Base-by-base conservation (phyloP, 2,113 vertebrate species). In the Hylia prasina region DNA sequence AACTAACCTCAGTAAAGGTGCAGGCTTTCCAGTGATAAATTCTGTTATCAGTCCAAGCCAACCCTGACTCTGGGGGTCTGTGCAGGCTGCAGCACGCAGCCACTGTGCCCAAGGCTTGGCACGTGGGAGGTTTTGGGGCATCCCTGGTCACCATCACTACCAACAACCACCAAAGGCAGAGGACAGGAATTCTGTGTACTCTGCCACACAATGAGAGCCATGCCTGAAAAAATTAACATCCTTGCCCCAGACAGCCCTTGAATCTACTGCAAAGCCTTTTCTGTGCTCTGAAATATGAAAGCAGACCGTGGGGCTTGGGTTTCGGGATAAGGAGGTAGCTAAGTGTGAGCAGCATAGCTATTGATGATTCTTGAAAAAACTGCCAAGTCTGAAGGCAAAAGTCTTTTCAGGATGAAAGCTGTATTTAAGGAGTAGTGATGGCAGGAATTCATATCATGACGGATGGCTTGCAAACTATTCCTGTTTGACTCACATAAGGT, bases 61-160 rank as follows among this genome's bases (percentile, higher is more conserved):
- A 1, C 5, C 10, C 51, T 2, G 1, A 13, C 8, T 7, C 9
- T 0, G 0, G 76, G 2, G 3, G 15, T 35, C 28, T 0, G 3
- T 0, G 0, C 47, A 35, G 79, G 39, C 48, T 84, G 65, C 54
- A 35, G 72, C 15, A n/a, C 0, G 1, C 3, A 3, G 60, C 15
- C 56, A 33, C 18, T 42, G 3, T 2, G n/a, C 21, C 50, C 57
- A 42, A 1, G 6, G 68, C 47, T 9, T 20, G 12, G 71, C 20
- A 23, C 0, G 0, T 2, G 0, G 13, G 35, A 42, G 40, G 7
- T 12, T 23, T 27, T 25, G 40, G 31, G 30, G 64, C 54, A 47
- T 15, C 31, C 31, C 9, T 1, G 45, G 40, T 8, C 48, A 60
- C n/a, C 0, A 4, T 20, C 48, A 23, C 45, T 47, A 47, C 3